Evolutionary conservation across 2,113 vertebrate genomes (phyloP).

Genomic region (Mormyrus lacerda): DNA sequence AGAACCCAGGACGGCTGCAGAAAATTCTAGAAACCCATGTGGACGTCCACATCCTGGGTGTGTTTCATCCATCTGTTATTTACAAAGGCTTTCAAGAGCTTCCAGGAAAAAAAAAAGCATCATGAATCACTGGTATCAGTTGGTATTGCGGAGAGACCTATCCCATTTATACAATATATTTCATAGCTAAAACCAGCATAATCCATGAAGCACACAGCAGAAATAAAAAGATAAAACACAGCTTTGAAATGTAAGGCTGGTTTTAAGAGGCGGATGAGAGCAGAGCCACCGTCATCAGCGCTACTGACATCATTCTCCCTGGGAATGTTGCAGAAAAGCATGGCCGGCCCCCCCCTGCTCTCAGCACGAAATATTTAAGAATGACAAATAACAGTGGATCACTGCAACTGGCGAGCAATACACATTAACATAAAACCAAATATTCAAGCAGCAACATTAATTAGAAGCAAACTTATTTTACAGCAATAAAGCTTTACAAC

Average conservation of each 20-base stretch:
- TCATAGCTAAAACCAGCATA: background rate
- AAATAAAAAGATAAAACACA: background rate
- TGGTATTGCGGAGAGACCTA: slow-evolving; percentile 40
- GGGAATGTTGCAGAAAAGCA: background rate
- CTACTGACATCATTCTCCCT: background rate
- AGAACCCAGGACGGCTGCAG: no score
- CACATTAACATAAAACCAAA: background rate
- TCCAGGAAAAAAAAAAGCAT: slow-evolving; percentile 27
- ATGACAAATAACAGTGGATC: background rate
- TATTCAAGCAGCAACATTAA: background rate
- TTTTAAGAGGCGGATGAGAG: background rate
- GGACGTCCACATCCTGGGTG: background rate
- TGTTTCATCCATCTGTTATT: slow-evolving; percentile 33
- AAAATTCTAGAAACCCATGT: background rate
- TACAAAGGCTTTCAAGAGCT: slow-evolving; percentile 31
- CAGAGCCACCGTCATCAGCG: background rate
- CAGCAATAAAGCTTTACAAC: background rate
- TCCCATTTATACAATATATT: slow-evolving; percentile 11
- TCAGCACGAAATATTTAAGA: background rate
- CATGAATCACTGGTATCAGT: slow-evolving; percentile 41
- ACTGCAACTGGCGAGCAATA: background rate
- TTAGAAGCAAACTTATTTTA: background rate
- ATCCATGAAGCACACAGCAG: background rate
- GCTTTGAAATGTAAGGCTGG: background rate
- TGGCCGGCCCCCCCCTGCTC: no score